These are phyloP conservation scores for Neoaliturus tenellus DNA, from an alignment of 2,888 invertebrate genomes.

Conservation along the genomic window DNA sequence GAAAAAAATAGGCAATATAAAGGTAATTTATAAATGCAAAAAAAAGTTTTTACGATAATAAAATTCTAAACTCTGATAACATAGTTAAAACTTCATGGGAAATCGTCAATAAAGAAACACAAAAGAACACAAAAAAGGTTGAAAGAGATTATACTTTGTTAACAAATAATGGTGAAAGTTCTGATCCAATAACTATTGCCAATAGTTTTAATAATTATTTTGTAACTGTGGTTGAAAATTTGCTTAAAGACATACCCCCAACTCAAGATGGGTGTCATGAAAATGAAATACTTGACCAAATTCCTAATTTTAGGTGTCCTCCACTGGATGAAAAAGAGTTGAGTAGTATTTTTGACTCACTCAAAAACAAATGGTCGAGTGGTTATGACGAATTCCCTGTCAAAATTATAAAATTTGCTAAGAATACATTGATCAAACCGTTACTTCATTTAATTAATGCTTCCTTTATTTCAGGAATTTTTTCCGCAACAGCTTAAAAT, in stretches of 20 bases:
- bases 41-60: neutral
- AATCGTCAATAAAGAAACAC: slow-evolving; percentile 25
- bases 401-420: slow-evolving; percentile 23
- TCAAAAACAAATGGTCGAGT: slow-evolving; percentile 33
- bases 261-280: neutral
- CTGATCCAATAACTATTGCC: neutral
- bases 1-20: slow-evolving; percentile 14
- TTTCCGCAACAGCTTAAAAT: slow-evolving; percentile 14
- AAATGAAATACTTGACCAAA: neutral
- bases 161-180: neutral
- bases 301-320: slow-evolving; percentile 31
- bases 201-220: slow-evolving; percentile 35
- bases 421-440: slow-evolving; percentile 5
- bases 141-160: neutral
- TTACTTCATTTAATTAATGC: neutral
- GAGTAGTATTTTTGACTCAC: slow-evolving; percentile 9
- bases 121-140: neutral
- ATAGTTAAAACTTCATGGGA: neutral
- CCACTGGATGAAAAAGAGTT: slow-evolving; percentile 8
- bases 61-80: slow-evolving; percentile 41
- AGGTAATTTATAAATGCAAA: neutral
- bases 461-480: slow-evolving; percentile 20
- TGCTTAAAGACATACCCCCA: neutral
- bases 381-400: neutral
- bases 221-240: neutral